phyloP scores from a whole-genome alignment of 2,888 invertebrate species.

The Alloscopus bannaensis region DNA sequence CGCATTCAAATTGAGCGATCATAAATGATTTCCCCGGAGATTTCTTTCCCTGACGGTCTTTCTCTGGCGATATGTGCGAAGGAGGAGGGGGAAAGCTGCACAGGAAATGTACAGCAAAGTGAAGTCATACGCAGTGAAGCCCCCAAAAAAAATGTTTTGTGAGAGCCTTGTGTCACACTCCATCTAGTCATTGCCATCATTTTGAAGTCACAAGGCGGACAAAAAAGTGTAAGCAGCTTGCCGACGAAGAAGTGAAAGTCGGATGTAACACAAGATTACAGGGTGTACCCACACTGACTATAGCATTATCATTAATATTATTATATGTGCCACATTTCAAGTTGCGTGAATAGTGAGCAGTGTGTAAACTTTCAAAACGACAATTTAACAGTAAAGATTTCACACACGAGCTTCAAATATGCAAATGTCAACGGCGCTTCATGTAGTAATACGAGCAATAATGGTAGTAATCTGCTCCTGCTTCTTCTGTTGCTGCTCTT shows the following conservation, averaged over 20 bases:
- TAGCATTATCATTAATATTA: too few species aligned
- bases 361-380: too few species aligned
- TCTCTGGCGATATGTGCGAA: neutral
- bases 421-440: neutral
- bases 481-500: conserved; percentile 1
- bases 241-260: neutral
- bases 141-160: too few species aligned
- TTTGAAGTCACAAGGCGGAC: too few species aligned
- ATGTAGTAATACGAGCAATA: conserved; percentile 9
- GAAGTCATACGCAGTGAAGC: too few species aligned
- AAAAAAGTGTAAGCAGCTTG: too few species aligned
- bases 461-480: conserved; percentile 15
- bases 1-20: conserved; percentile 20
- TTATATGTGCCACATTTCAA: too few species aligned
- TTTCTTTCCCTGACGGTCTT: conserved; percentile 13
- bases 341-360: too few species aligned
- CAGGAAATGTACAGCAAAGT: conserved; percentile 16
- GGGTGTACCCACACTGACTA: too few species aligned
- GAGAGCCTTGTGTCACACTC: conserved; percentile 8
- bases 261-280: neutral
- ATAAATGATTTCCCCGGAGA: conserved; percentile 50
- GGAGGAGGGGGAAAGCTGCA: neutral
- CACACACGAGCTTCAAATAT: neutral
- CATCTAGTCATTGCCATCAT: conserved; percentile 23
- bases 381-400: conserved; percentile 3